Conservation (phyloP, 2,113 vertebrate genomes). For the Tetrax tetrax region DNA sequence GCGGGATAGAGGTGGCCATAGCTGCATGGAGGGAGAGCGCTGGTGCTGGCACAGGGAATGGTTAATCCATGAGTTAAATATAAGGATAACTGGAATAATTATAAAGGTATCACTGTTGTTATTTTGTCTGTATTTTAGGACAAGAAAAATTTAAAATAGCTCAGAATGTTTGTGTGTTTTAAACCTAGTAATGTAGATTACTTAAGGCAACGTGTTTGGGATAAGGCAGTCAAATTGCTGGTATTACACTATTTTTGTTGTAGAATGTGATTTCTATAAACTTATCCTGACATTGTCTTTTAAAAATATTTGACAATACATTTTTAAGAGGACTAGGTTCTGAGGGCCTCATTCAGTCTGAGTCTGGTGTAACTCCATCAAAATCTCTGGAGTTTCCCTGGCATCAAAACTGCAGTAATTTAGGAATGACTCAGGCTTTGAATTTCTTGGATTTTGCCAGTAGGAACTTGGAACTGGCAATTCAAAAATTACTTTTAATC, state of each 20-base stretch:
- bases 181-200: neutral
- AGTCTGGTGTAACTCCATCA: neutral
- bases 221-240: neutral
- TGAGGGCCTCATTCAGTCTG: neutral
- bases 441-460: slow-evolving; percentile 36
- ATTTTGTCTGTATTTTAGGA: neutral
- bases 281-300: neutral
- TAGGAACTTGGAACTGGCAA: slow-evolving; percentile 32
- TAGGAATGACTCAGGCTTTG: slow-evolving; percentile 24
- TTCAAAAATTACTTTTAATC: slow-evolving; percentile 52
- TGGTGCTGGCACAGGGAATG: too few species aligned
- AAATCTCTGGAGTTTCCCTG: slow-evolving; percentile 54
- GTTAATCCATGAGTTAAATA: neutral
- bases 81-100: neutral
- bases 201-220: neutral
- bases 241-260: neutral
- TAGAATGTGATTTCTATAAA: neutral
- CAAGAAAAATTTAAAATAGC: neutral
- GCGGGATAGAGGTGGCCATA: neutral
- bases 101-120: neutral
- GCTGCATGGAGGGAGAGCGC: neutral
- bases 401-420: neutral
- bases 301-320: neutral
- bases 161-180: neutral
- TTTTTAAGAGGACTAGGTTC: neutral